These are phyloP conservation scores for Cricetomys ansorgei DNA, from an alignment of 2,113 vertebrate genomes.

Conservation along the genomic window DNA sequence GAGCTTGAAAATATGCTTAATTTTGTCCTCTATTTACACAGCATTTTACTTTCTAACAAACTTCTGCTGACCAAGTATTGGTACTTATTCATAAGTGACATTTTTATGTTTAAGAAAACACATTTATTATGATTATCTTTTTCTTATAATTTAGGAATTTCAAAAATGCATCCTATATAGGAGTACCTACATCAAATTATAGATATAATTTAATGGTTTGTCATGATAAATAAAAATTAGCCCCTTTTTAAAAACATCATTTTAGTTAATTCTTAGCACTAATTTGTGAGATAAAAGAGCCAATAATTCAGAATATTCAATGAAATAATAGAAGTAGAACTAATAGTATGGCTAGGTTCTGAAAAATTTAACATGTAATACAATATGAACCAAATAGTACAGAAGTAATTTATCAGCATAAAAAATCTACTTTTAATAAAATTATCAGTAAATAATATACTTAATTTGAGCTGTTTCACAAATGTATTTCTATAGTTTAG, in stretches of 20 bases:
- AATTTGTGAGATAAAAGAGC: neutral
- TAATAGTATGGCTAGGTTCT: neutral
- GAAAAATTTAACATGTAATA: neutral
- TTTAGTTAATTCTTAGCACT: slow-evolving; percentile 19
- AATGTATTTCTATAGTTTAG: neutral
- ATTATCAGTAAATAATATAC: neutral
- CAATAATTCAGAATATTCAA: neutral
- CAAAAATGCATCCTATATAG: neutral
- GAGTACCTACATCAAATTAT: neutral
- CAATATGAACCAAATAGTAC: neutral
- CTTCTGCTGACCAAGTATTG: neutral
- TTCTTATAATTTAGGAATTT: neutral
- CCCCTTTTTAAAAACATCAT: neutral
- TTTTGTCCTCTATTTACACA: neutral
- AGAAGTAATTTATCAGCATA: slow-evolving; percentile 15
- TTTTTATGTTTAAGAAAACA: neutral
- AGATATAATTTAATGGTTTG: neutral
- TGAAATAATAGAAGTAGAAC: neutral
- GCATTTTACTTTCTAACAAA: neutral
- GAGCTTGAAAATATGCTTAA: neutral
- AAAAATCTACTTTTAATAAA: neutral
- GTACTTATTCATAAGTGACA: neutral
- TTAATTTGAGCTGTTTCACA: neutral
- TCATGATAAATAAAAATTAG: neutral
- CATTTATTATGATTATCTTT: neutral